phyloP scores from a whole-genome alignment of 2,113 vertebrate species.

The Neomonachus schauinslandi region DNA sequence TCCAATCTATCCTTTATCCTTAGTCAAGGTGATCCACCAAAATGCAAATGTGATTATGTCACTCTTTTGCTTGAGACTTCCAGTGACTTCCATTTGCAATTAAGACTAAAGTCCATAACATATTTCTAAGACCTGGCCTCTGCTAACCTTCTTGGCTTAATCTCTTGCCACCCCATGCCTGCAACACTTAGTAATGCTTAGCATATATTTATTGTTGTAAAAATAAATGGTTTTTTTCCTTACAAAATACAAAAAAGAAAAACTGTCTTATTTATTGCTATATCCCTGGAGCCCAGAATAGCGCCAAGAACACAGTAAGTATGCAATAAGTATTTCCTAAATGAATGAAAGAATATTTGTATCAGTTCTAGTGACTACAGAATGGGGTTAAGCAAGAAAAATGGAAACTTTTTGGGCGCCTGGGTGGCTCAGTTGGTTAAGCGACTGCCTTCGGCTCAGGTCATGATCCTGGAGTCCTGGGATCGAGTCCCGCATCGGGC shows the following conservation, averaged over 20 bases:
- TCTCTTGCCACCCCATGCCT: not conserved
- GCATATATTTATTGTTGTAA: constrained; percentile 23
- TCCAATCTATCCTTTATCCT: not conserved
- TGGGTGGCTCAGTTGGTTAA: too few relatives aligned
- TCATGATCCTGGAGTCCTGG: too few relatives aligned
- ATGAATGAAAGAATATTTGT: constrained; percentile 10
- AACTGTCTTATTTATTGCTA: not conserved
- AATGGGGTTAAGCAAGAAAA: constrained; percentile 27
- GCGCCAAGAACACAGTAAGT: not conserved
- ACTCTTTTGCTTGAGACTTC: not conserved
- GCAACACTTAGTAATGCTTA: not conserved
- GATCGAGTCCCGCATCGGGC: too few relatives aligned
- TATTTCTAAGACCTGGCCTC: constrained; percentile 27
- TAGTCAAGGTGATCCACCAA: not conserved
- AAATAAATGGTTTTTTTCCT: constrained; percentile 26
- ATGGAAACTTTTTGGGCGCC: constrained; percentile 20
- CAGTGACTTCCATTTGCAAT: not conserved
- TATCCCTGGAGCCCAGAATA: constrained; percentile 8
- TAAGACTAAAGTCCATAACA: not conserved
- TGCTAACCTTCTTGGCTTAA: not conserved
- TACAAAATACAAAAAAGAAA: constrained; percentile 43
- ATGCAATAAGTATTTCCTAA: constrained; percentile 6
- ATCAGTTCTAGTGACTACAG: constrained; percentile 7
- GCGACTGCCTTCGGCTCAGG: too few relatives aligned
- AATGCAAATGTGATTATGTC: not conserved